Evolutionary conservation across 2,113 vertebrate species (phyloP).

Genomic region (Hystrix cristata): DNA sequence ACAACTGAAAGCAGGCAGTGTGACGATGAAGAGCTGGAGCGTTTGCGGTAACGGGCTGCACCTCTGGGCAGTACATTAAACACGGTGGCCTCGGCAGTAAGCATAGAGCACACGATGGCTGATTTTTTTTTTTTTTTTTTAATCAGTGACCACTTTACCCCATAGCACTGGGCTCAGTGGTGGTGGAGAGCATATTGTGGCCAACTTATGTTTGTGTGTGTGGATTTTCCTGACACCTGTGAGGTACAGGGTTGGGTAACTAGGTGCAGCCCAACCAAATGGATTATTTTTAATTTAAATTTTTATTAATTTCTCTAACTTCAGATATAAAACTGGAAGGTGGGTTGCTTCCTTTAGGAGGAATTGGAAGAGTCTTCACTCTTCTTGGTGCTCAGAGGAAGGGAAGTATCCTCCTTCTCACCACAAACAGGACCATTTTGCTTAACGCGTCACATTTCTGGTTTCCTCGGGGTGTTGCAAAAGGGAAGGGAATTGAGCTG

Average conservation of each 20-base stretch:
- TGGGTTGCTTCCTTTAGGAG: background rate
- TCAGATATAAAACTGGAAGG: background rate
- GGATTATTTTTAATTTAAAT: background rate
- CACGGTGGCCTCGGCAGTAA: background rate
- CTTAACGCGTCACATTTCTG: background rate
- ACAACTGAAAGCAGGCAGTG: constrained; percentile 87
- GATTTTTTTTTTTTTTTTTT: background rate
- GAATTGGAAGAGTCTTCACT: background rate
- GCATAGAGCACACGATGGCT: accelerated
- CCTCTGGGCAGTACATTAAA: accelerated
- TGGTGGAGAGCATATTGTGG: background rate
- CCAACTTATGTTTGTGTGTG: background rate
- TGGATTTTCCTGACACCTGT: background rate
- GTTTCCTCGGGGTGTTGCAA: background rate
- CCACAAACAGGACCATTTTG: background rate
- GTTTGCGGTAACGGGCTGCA: constrained; percentile 89
- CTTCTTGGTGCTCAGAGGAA: background rate
- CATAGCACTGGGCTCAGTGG: background rate
- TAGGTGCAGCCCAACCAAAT: no score
- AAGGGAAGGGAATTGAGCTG: background rate
- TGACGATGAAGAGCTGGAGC: constrained; percentile 90
- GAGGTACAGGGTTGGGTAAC: background rate
- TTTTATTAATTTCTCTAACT: background rate
- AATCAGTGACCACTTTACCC: background rate
- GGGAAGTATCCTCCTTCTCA: background rate